phyloP scores from a whole-genome alignment of 2,888 invertebrate species.

The Epsilonema sp. region DNA sequence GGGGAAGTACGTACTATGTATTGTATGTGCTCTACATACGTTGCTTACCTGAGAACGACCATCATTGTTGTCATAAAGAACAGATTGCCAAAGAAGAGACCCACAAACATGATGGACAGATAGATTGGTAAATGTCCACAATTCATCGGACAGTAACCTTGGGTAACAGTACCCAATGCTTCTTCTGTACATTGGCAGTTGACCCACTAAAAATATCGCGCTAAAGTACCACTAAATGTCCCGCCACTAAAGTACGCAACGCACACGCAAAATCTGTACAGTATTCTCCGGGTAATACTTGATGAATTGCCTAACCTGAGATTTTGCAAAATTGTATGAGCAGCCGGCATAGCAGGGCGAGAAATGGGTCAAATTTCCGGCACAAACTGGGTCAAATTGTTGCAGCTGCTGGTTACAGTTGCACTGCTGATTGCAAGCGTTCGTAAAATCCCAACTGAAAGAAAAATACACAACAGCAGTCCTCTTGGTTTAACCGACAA shows the following conservation, averaged over 20 bases:
- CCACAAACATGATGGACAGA: constrained; percentile 16
- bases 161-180: neutral
- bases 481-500: no score
- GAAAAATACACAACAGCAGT: no score
- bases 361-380: constrained; percentile 43
- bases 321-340: constrained; percentile 13
- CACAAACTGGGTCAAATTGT: constrained; percentile 45
- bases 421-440: constrained; percentile 42
- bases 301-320: no score
- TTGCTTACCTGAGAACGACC: constrained; percentile 15
- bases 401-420: constrained; percentile 40
- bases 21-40: neutral
- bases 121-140: constrained; percentile 10
- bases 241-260: no score
- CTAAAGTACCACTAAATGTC: no score
- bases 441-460: constrained; percentile 12
- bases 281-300: no score
- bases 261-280: no score
- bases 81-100: constrained; percentile 20
- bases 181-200: constrained; percentile 13
- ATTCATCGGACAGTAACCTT: neutral
- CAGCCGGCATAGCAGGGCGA: constrained; percentile 57
- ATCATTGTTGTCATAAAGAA: constrained; percentile 23
- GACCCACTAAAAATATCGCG: constrained; percentile 12
- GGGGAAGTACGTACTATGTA: no score